These are phyloP conservation scores for Sinocyclocheilus anophthalmus DNA, from an alignment of 2,113 vertebrate species.

Conservation along the genomic window DNA sequence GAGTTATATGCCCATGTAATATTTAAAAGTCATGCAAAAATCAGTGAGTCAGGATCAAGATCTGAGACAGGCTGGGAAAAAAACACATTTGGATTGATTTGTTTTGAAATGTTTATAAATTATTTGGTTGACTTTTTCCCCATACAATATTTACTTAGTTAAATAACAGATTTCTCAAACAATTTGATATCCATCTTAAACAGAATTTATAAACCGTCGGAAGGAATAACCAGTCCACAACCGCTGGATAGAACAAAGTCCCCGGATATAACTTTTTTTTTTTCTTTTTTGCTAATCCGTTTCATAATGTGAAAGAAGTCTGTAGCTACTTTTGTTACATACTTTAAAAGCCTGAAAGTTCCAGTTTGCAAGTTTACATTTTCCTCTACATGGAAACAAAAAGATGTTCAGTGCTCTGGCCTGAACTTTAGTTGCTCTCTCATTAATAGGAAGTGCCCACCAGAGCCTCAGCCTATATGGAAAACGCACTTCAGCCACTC, in stretches of 20 bases:
- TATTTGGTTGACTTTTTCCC: neutral
- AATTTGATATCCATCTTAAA: neutral
- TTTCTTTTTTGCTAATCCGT: neutral
- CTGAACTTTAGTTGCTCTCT: no score
- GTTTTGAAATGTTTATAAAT: neutral
- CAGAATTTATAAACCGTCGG: neutral
- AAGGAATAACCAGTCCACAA: neutral
- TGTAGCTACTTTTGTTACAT: no score
- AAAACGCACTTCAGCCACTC: no score
- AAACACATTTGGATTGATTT: neutral
- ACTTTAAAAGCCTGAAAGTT: no score
- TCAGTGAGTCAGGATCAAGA: neutral
- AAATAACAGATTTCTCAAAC: neutral
- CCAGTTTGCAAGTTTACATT: no score
- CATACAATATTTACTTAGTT: neutral
- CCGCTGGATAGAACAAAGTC: neutral
- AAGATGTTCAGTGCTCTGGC: no score
- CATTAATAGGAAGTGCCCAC: no score
- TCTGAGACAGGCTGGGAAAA: neutral
- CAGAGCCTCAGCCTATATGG: no score
- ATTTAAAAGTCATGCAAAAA: neutral
- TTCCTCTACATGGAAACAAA: no score
- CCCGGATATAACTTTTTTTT: neutral
- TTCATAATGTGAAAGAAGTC: no score
- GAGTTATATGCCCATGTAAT: constrained; percentile 15